phyloP scores from a whole-genome alignment of 2,113 vertebrate species.

The Salminus brasiliensis region DNA sequence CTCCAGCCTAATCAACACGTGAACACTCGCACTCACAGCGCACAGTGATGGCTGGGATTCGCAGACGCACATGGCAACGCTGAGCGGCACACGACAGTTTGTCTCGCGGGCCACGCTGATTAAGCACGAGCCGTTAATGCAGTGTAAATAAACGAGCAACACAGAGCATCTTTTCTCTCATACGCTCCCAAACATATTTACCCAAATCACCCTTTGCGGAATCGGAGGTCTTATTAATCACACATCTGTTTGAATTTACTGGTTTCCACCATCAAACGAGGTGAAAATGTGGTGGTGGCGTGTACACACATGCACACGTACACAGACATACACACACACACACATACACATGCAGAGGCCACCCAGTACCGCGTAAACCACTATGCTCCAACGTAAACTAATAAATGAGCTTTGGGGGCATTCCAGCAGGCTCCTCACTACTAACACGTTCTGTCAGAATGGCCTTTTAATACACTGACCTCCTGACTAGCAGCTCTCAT shows the following conservation, averaged over 20 bases:
- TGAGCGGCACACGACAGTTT: background rate
- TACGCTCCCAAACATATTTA: constrained; percentile 11
- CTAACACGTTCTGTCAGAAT: constrained; percentile 40
- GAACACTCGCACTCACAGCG: background rate
- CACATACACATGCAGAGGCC: constrained; percentile 18
- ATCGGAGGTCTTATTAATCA: background rate
- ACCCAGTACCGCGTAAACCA: constrained; percentile 35
- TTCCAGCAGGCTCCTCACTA: constrained; percentile 38
- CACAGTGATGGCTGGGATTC: background rate
- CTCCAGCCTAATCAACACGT: constrained; percentile 4
- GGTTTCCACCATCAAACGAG: constrained; percentile 43
- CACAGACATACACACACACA: constrained; percentile 8
- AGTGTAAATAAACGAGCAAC: background rate
- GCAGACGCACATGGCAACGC: background rate
- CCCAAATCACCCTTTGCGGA: background rate
- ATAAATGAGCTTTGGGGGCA: constrained; percentile 48
- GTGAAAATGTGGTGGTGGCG: constrained; percentile 25
- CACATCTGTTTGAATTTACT: constrained; percentile 37
- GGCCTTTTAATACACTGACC: constrained; percentile 52
- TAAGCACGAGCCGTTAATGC: background rate
- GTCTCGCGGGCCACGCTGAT: background rate
- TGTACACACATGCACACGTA: no score
- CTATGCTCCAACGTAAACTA: constrained; percentile 38
- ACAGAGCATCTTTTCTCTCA: background rate
- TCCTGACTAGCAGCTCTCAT: constrained; percentile 46